phyloP scores from a whole-genome alignment of 2,113 vertebrate genomes.

The Lampris incognitus region DNA sequence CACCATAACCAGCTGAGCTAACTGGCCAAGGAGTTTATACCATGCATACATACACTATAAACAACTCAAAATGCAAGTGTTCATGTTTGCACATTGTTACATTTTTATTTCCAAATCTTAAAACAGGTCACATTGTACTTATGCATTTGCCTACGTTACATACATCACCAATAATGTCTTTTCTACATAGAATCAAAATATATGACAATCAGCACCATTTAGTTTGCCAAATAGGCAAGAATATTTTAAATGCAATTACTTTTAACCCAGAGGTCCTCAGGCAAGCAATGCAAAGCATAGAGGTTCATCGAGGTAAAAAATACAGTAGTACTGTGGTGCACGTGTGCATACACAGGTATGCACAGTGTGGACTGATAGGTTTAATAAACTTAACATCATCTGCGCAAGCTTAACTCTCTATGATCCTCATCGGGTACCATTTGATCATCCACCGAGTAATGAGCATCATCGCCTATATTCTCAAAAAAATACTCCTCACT shows the following conservation, averaged over 20 bases:
- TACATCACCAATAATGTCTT: too few relatives aligned
- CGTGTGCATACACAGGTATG: neutral
- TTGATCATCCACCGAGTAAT: conserved; percentile 60
- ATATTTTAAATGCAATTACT: too few relatives aligned
- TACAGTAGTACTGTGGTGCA: neutral
- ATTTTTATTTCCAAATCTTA: too few relatives aligned
- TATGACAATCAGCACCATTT: too few relatives aligned
- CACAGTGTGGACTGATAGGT: neutral
- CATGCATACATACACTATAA: neutral
- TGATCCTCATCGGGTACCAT: conserved; percentile 71
- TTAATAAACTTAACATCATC: conserved; percentile 50
- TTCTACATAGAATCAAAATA: too few relatives aligned
- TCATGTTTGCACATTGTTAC: neutral
- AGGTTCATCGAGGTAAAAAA: conserved; percentile 33
- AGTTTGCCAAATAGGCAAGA: too few relatives aligned
- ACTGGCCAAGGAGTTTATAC: conserved; percentile 38
- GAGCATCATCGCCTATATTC: conserved; percentile 72
- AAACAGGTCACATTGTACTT: too few relatives aligned
- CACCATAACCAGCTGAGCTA: conserved; percentile 71
- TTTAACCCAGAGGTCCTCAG: neutral
- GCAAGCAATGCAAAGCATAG: neutral
- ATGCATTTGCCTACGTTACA: too few relatives aligned
- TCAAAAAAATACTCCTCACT: conserved; percentile 75
- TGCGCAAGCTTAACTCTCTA: conserved; percentile 63
- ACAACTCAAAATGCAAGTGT: neutral